These are phyloP conservation scores for Clavelina lepadiformis DNA, from an alignment of 23 tunicate species.

Conservation along the genomic window DNA sequence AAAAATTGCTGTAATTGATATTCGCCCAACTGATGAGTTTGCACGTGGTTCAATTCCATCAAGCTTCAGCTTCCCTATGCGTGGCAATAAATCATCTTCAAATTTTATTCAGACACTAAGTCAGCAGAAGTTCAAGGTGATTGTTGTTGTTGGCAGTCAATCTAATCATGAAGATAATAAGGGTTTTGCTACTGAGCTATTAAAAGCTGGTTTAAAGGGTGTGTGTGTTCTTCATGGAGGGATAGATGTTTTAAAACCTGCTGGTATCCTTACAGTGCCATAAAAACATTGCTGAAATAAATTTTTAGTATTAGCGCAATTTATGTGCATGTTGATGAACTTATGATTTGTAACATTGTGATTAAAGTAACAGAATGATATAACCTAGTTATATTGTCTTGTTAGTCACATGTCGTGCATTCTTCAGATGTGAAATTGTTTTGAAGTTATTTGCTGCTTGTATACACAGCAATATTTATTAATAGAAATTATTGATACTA, in stretches of 20 bases:
- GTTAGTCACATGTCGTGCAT: no score
- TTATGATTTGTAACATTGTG: no score
- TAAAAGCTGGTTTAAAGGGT: conserved; percentile 42
- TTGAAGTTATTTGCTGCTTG: no score
- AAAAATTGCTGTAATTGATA: conserved; percentile 60
- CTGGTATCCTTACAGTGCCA: conserved; percentile 53
- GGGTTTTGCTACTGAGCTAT: conserved; percentile 24
- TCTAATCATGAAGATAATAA: conserved; percentile 23
- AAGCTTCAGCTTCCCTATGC: conserved; percentile 44
- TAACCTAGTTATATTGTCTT: no score
- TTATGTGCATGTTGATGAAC: no score
- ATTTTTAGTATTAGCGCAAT: not conserved
- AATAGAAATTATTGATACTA: no score
- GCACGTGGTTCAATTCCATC: conserved; percentile 57
- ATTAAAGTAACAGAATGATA: no score
- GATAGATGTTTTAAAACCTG: conserved; percentile 51
- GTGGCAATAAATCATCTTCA: conserved; percentile 14
- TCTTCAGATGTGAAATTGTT: no score
- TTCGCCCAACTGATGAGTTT: conserved; percentile 72
- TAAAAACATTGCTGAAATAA: not conserved
- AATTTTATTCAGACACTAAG: conserved; percentile 18
- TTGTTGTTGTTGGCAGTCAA: conserved; percentile 70
- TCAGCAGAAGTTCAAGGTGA: conserved; percentile 35
- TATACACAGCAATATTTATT: no score
- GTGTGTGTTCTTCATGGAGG: conserved; percentile 76